Evolutionary conservation across 2,113 vertebrate species (phyloP).

Genomic region (Rhinolophus sinicus): DNA sequence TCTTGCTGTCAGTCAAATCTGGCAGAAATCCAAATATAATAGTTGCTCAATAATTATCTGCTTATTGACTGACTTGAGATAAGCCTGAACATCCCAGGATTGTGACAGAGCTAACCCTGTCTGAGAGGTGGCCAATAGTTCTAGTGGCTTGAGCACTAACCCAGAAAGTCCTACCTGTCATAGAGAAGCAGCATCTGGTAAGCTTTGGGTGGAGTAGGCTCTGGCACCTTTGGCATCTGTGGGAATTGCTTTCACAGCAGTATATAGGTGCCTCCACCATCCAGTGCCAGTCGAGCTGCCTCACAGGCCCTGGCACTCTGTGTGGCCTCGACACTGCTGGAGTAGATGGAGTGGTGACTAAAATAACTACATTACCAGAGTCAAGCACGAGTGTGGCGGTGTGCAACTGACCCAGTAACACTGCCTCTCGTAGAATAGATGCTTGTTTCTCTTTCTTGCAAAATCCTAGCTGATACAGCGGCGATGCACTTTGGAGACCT

Average conservation of each 20-base stretch:
- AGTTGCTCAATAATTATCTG: not conserved
- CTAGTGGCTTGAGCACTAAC: not conserved
- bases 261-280: too few relatives aligned
- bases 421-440: rapidly evolving
- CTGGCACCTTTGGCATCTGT: not conserved
- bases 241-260: not conserved
- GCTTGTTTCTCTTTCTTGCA: not conserved
- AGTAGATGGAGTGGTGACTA: not conserved
- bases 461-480: not conserved
- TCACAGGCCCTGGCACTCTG: not conserved
- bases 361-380: too few relatives aligned
- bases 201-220: not conserved
- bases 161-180: not conserved
- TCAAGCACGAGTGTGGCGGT: not conserved
- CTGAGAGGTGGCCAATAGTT: not conserved
- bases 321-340: not conserved
- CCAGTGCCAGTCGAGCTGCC: not conserved
- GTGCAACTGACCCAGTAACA: not conserved
- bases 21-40: not conserved
- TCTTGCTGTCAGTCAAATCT: not conserved
- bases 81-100: not conserved
- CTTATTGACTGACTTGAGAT: not conserved
- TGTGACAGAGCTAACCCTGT: not conserved
- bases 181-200: not conserved
- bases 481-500: not conserved